Conservation (phyloP, 2,113 vertebrate genomes). For the Cettia cetti region DNA sequence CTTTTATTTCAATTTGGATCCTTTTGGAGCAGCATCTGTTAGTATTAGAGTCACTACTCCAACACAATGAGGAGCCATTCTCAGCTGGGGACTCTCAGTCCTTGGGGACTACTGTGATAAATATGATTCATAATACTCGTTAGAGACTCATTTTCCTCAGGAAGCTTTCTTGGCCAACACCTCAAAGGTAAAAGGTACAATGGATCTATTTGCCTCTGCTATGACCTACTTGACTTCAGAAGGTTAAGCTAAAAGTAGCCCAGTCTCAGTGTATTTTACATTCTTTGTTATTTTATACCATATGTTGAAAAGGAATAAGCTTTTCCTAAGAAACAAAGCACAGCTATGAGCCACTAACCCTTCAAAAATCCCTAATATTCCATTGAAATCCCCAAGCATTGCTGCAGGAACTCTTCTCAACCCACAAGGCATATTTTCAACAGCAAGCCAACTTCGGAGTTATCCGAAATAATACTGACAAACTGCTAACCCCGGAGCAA, state of each 20-base stretch:
- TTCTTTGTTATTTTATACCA: constrained; percentile 55
- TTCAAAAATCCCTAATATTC: constrained; percentile 55
- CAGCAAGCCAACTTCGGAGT: not conserved
- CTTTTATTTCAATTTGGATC: constrained; percentile 33
- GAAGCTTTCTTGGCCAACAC: constrained; percentile 48
- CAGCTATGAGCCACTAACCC: constrained; percentile 55
- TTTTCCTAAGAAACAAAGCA: constrained; percentile 59
- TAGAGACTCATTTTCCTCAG: constrained; percentile 51
- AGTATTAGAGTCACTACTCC: constrained; percentile 48
- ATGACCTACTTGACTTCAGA: constrained; percentile 56
- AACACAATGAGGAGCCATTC: constrained; percentile 51
- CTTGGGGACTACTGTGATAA: constrained; percentile 47
- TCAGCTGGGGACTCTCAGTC: constrained; percentile 55
- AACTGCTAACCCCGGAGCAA: constrained; percentile 29
- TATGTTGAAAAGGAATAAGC: constrained; percentile 54
- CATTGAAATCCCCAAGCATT: constrained; percentile 31
- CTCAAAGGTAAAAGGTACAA: constrained; percentile 55
- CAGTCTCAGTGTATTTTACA: constrained; percentile 36
- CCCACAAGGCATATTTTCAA: constrained; percentile 43
- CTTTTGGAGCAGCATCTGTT: constrained; percentile 53
- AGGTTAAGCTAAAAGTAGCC: constrained; percentile 60
- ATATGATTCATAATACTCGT: constrained; percentile 49
- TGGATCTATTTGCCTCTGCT: constrained; percentile 44
- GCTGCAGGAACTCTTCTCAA: constrained; percentile 56
- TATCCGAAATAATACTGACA: constrained; percentile 47